Conservation (phyloP, 1,140 invertebrate genomes). For the Scaptomyza hsui region DNA sequence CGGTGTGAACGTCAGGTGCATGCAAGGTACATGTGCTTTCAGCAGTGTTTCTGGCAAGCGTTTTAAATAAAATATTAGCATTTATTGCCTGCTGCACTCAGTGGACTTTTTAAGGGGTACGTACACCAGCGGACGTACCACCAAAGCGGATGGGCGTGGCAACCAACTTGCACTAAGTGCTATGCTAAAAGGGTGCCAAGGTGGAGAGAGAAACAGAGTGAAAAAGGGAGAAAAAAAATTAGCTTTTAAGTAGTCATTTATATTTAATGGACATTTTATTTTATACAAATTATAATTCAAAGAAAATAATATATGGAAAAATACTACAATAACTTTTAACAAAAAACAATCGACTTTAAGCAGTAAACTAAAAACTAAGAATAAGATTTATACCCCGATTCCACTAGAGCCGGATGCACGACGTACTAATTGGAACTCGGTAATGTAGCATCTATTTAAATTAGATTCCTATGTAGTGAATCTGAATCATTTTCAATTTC, state of each 20-base stretch:
- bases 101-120: conserved; percentile 50
- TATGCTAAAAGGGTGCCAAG: conserved; percentile 56
- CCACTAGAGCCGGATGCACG: too few relatives aligned
- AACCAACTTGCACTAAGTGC: conserved; percentile 51
- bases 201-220: conserved; percentile 11
- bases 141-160: not conserved
- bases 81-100: conserved; percentile 73
- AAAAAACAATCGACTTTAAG: too few relatives aligned
- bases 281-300: not conserved
- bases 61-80: conserved; percentile 77
- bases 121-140: too few relatives aligned
- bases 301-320: too few relatives aligned
- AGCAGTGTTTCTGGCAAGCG: conserved; percentile 31
- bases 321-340: too few relatives aligned
- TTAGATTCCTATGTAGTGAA: too few relatives aligned
- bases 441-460: too few relatives aligned
- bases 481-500: too few relatives aligned
- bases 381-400: too few relatives aligned
- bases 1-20: conserved; percentile 17
- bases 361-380: too few relatives aligned
- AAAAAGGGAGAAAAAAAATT: conserved; percentile 23
- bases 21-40: conserved; percentile 56
- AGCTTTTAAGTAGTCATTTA: not conserved
- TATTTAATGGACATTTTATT: not conserved
- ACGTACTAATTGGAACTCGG: too few relatives aligned